Evolutionary conservation across 2,113 vertebrate species (phyloP), one percentile per base, ranked within the genome.

Genomic region (Equus przewalskii): DNA sequence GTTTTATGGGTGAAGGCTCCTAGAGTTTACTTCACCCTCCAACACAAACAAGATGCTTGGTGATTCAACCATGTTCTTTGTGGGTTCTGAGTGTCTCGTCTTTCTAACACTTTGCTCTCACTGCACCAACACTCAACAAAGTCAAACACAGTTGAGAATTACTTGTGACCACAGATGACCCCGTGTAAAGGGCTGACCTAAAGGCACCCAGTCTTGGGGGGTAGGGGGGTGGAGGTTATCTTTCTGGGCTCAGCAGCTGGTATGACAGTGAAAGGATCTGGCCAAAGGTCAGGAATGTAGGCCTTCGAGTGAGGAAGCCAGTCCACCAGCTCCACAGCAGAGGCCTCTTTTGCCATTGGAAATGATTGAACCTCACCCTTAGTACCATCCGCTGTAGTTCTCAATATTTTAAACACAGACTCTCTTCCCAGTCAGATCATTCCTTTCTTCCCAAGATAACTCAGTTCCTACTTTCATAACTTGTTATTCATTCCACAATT

Each of bases 1-100:
- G 87, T 96, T 97, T 97, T 95, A 97, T 96, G 94, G 97, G 83
- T 80, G 69, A 92, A 96, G 87, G 44, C 44, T 96, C 85, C 54
- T 60, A 73, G 62, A 58, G 49, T 88, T 91, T 82, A 65, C 81
- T 44, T 96, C 92, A 75, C 0, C n/a, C 33, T 89, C 87, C 70
- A 93, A 96, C 92, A 95, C 82, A 97, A 95, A 97, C 87, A 97
- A 97, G 79, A 84, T n/a, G 75, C 73, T 89, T 64, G 82, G 73
- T 78, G 97, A 95, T 80, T 96, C 79, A 93, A 30, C 80, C 75
- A 76, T 56, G 56, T 18, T 72, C 19, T 84, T 24, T 36, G 41
- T 18, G 21, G 82, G 78, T 51, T 90, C 82, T 30, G 24, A 81
- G 51, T 14, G 2, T 41, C 49, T 18, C 2, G 14, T 54, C 22